Evolutionary conservation across 37 sponge, comb jelly and placozoan species (phyloP).

Genomic region (Chondrilla cf. caribensis): DNA sequence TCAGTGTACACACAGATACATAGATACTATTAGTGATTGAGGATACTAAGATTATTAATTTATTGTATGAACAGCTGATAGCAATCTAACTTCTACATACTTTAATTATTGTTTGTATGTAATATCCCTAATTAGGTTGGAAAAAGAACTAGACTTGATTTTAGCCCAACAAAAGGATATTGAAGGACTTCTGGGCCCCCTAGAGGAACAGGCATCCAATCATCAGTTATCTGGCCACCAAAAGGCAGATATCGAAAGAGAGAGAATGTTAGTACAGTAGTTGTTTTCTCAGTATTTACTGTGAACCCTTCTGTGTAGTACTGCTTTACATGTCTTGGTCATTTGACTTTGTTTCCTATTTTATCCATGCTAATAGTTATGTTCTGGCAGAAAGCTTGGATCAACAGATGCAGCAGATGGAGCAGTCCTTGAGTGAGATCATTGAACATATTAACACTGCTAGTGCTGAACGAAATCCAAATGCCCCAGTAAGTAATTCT

Average conservation of each 20-base stretch:
- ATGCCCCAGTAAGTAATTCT: constrained; percentile 49
- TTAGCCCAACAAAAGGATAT: constrained; percentile 89
- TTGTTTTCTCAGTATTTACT: too few species aligned
- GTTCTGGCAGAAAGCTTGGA: constrained; percentile 72
- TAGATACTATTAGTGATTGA: too few species aligned
- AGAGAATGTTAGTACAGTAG: constrained; percentile 52
- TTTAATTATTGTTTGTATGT: too few species aligned
- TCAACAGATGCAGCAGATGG: constrained; percentile 67
- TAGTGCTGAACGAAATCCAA: constrained; percentile 53
- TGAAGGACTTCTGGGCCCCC: constrained; percentile 72
- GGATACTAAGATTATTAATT: too few species aligned
- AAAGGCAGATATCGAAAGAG: constrained; percentile 84
- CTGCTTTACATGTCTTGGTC: too few species aligned
- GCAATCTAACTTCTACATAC: too few species aligned
- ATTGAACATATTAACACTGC: constrained; percentile 88
- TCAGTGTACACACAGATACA: too few species aligned
- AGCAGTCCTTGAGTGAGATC: constrained; percentile 67
- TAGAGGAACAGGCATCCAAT: constrained; percentile 56
- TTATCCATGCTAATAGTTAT: constrained; percentile 33
- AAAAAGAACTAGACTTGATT: constrained; percentile 95
- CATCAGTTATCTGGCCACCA: constrained; percentile 33
- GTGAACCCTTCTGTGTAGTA: too few species aligned
- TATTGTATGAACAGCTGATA: too few species aligned
- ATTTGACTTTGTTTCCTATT: neutral
- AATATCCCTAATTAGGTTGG: too few species aligned